Evolutionary conservation across 2,888 invertebrate species (phyloP), one percentile per base, ranked within the genome.

Genomic region (Cotesia congregata): DNA sequence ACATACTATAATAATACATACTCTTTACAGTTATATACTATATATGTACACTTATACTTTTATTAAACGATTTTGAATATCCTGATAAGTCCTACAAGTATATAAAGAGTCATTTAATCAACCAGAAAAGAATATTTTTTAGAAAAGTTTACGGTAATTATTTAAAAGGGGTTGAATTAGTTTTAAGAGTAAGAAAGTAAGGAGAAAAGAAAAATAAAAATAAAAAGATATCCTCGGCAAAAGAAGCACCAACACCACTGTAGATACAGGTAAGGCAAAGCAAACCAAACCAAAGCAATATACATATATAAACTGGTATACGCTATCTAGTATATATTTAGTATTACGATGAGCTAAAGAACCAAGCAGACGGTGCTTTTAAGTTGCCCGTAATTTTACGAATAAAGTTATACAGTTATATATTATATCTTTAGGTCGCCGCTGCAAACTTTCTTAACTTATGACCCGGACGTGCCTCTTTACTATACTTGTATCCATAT

Each of bases 381-480:
- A 83, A 83, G 85, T 83, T 83, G 81, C 82, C 77, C 82, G 83
- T 86, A 86, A 85, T 85, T 85, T 85, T 83, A 81, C 80, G 86
- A 86, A 84, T 85, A 83, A 85, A 86, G 84, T 87, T 86, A 82
- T 77, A 74, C 12, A 50, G 50, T 12, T 50, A 71, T 71, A 67
- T 75, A 64, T 74, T 75, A 75, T 78, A 76, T 76, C 73, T 71
- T 60, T 71, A 68, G 71, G 75, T 70, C 76, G 77, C 81, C 73
- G 77, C 81, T 80, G 78, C 76, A 80, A 80, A 81, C 82, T 82
- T 81, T 79, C 79, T 69, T 80, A 78, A 82, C 77, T 82, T 80
- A 82, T 79, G 77, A 75, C 74, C 70, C 74, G 77, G 80, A 79
- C 79, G 77, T 81, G 73, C 70, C 65, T 76, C 61, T 76, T 65